These are phyloP conservation scores for Lithophane semibrunnea DNA, from an alignment of 2,888 invertebrate genomes.

Conservation along the genomic window DNA sequence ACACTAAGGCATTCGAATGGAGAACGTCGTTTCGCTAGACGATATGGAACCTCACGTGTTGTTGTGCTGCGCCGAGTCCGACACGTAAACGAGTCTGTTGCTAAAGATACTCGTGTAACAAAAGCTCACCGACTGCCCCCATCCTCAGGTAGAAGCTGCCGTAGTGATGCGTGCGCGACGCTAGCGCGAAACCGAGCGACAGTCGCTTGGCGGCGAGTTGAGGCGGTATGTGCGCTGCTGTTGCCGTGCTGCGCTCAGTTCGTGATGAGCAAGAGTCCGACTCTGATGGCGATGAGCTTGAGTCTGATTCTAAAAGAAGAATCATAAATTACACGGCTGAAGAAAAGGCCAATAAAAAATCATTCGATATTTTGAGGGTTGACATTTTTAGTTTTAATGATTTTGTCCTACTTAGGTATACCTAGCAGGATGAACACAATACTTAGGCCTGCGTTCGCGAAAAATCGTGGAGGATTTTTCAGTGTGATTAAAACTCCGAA, in stretches of 20 bases:
- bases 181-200: constrained; percentile 88
- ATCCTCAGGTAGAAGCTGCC: constrained; percentile 98
- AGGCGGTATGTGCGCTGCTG: constrained; percentile 81
- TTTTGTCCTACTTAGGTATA: not conserved
- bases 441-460: not conserved
- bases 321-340: not conserved
- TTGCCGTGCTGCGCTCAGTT: constrained; percentile 91
- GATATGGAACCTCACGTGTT: too few species aligned
- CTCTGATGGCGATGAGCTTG: constrained; percentile 85
- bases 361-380: not conserved
- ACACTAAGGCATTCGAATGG: not conserved
- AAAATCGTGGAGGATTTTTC: not conserved
- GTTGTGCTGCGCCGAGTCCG: not conserved
- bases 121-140: constrained; percentile 95
- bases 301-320: constrained; percentile 79
- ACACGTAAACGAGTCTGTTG: not conserved
- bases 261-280: constrained; percentile 89
- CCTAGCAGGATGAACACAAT: not conserved
- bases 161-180: constrained; percentile 93
- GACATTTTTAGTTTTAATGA: not conserved
- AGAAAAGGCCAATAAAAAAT: not conserved
- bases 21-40: not conserved
- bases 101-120: not conserved
- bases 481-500: not conserved
- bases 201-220: constrained; percentile 85